Conservation (phyloP, 2,797 vertebrate genomes). For the Notolepis coatsorum region DNA sequence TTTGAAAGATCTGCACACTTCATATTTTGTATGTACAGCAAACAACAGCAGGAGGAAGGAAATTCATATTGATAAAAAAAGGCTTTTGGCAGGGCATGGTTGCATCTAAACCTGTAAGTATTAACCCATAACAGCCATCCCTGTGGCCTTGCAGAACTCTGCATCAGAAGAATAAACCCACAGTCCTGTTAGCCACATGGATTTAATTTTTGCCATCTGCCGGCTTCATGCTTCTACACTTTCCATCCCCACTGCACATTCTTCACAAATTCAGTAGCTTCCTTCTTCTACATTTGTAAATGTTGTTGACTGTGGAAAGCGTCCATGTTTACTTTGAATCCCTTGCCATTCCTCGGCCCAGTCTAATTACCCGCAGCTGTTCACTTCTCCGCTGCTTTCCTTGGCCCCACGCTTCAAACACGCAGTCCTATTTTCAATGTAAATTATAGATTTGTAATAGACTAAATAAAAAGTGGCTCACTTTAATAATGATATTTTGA, state of each 20-base stretch:
- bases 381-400: constrained; percentile 86
- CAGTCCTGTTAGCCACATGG: constrained; percentile 80
- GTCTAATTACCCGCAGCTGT: constrained; percentile 97
- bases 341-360: constrained; percentile 87
- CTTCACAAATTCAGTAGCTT: constrained; percentile 99
- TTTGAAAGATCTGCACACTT: constrained; percentile 4
- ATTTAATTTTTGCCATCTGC: constrained; percentile 96
- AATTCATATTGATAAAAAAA: constrained; percentile 46
- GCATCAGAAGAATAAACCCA: constrained; percentile 77
- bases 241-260: constrained; percentile 92
- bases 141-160: constrained; percentile 58
- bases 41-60: constrained; percentile 58
- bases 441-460: constrained; percentile 90
- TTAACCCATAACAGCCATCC: constrained; percentile 81
- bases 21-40: constrained; percentile 17
- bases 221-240: constrained; percentile 85
- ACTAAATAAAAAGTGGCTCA: constrained; percentile 85
- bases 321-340: constrained; percentile 98
- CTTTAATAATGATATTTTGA: constrained; percentile 83
- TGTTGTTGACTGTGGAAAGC: constrained; percentile 97
- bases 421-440: constrained; percentile 86
- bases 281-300: constrained; percentile 97
- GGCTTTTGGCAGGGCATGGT: constrained; percentile 49
- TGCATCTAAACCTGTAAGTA: constrained; percentile 73
- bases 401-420: constrained; percentile 88